These are phyloP conservation scores for Pelosia muscerda DNA, from an alignment of 2,888 invertebrate genomes.

Conservation along the genomic window DNA sequence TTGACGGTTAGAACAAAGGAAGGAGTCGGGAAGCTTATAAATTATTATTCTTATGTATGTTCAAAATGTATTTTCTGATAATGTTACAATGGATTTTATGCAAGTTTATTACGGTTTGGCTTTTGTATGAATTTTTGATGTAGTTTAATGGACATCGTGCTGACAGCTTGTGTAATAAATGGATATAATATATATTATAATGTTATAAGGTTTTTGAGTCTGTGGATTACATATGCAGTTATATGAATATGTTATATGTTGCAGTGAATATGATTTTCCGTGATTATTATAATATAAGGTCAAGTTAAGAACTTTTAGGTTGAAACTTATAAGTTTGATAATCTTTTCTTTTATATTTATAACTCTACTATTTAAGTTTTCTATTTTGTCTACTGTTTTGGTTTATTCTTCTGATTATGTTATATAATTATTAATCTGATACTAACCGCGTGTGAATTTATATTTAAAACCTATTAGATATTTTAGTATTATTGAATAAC, in stretches of 20 bases:
- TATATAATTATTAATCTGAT: too few relatives aligned
- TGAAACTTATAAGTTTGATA: not conserved
- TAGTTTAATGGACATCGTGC: not conserved
- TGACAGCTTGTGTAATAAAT: not conserved
- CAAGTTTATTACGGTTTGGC: constrained; percentile 24
- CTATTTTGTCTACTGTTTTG: not conserved
- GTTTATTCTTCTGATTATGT: not conserved
- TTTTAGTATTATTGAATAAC: too few relatives aligned
- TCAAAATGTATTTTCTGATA: constrained; percentile 42
- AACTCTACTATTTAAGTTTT: not conserved
- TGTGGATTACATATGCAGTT: not conserved
- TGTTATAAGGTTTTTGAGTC: not conserved
- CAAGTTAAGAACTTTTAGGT: not conserved
- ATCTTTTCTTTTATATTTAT: not conserved
- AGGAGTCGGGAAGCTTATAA: constrained; percentile 46
- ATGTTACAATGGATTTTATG: constrained; percentile 27
- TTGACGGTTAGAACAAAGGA: constrained; percentile 70
- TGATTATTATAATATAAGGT: not conserved
- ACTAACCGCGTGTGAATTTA: not conserved
- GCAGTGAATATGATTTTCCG: not conserved
- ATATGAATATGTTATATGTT: not conserved
- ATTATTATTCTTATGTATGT: constrained; percentile 44
- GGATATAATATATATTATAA: too few relatives aligned
- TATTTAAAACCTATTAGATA: not conserved
- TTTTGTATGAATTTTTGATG: not conserved